Evolutionary conservation across 2,888 invertebrate genomes (phyloP), one percentile per base, ranked within the genome.

Genomic region (Serrognathus titanus): DNA sequence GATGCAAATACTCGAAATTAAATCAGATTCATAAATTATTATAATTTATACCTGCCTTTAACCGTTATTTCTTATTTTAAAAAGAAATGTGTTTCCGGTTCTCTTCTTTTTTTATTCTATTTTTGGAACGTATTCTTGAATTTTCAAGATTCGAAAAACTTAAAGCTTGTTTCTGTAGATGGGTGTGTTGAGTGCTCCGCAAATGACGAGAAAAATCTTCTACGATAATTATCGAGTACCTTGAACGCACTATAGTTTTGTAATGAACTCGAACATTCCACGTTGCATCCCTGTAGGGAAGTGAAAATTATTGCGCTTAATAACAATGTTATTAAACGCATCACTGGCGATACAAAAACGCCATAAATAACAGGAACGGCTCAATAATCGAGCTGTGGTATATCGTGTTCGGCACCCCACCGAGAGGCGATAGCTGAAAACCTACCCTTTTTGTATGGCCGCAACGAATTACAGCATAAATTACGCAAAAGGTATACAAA

Each of bases 261-360:
- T 31, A 31, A 31, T 6, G 7, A 31, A 31, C 4, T 31, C 7
- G 24, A 31, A 31, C 24, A 31, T 31, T 31, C 24, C 24, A 3
- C 1, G 24, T 31, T 31, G 24, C 24, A 31, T 31, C 24, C 24
- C 24, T 31, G 24, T 31, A 31, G 24, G 24, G 24, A 31, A 31
- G 24, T 31, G 24, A 40, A 40, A 51, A 51, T 37, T 40, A 51
- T 51, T 38, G 16, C 11, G 11, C 40, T 20, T 20, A 38, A 40
- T 51, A 51, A 40, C 51, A 37, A 51, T 40, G 51, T 40, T 16
- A 51, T 51, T 51, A 51, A 39, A 51, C 51, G 37, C 51, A 20
- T 16, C 38, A 38, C 37, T 50, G 37, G 38, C 50, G 12, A 38
- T 16, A n/a, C 16, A 16, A 20, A 38, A 41, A 10, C 10, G 51